Base-by-base conservation (phyloP, 2,888 invertebrate genomes). In the Paralinhomoeus sp. region DNA sequence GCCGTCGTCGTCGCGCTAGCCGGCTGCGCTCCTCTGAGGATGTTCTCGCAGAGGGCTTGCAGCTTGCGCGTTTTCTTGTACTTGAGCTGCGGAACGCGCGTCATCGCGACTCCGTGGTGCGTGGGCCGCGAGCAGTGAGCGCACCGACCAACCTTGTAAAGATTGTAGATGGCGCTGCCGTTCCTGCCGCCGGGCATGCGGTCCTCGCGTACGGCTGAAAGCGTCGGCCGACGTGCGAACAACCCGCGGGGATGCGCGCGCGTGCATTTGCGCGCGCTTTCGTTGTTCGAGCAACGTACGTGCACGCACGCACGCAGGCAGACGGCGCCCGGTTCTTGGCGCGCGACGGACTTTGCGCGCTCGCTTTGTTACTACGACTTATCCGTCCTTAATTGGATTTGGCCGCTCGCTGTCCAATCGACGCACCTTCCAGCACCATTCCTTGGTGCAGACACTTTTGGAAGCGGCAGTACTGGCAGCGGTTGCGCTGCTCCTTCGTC, bases 121-220 rank as follows among this genome's bases (percentile, higher is more conserved):
- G n/a, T n/a, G n/a, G n/a, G n/a, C n/a, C n/a, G n/a, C n/a, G n/a
- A n/a, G n/a, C n/a, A n/a, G n/a, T n/a, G n/a, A n/a, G n/a, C n/a
- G n/a, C n/a, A n/a, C n/a, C n/a, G n/a, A n/a, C n/a, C n/a, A n/a
- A 75, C 75, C 76, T 93, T 93, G 72, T 93, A 93, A 57, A 91
- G 73, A 68, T 91, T 93, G 68, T 93, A 97, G 49, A 97, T 91
- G 51, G 91, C 91, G 52, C 89, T 89, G 56, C 89, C 91, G 70
- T 93, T 97, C 46, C 93, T 74, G 43, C 93, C 93, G 36, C 93
- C 93, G n/a, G 93, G 93, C 91, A 93, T 97, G 57, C 93, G 74
- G 67, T 97, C 93, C 67, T 97, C 93, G 57, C 93, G 75, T 48
- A 97, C 93, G 61, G 93, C 93, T 85, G 66, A 33, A 54, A 55